Evolutionary conservation across 2,113 vertebrate genomes (phyloP).

Genomic region (Phalacrocorax aristotelis): DNA sequence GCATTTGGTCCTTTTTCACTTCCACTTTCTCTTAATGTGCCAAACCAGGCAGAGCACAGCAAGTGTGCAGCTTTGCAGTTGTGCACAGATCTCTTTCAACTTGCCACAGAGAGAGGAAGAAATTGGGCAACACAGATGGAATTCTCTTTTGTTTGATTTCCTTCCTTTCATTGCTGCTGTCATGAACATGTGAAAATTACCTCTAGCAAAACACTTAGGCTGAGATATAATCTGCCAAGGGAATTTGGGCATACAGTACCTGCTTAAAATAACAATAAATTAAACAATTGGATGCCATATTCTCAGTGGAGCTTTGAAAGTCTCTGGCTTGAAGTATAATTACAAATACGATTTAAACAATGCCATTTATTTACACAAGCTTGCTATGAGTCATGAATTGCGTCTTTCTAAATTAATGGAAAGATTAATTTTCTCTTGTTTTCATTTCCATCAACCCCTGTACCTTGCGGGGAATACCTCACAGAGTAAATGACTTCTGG

Average conservation of each 20-base stretch:
- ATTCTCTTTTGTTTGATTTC: conserved; percentile 51
- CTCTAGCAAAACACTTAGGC: conserved; percentile 42
- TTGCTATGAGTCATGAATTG: neutral
- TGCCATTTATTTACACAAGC: conserved; percentile 15
- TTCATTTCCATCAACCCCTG: neutral
- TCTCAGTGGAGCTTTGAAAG: conserved; percentile 25
- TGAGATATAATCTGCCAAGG: conserved; percentile 52
- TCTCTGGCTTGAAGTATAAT: conserved; percentile 19
- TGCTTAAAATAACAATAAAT: conserved; percentile 64
- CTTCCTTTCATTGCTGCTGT: conserved; percentile 41
- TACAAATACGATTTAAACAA: conserved; percentile 53
- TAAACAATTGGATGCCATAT: conserved; percentile 12
- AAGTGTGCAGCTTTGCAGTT: neutral
- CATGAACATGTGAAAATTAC: conserved; percentile 41
- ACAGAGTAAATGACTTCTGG: neutral
- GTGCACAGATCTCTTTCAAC: neutral
- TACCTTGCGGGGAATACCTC: neutral
- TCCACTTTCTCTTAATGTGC: neutral
- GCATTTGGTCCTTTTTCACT: neutral
- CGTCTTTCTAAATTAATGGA: conserved; percentile 14
- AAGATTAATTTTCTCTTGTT: conserved; percentile 30
- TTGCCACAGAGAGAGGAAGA: neutral
- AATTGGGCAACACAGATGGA: neutral
- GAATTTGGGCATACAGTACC: conserved; percentile 36
- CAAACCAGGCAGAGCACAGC: neutral